Percentiles rank a stretch among this genome's conserved stretches.
Evolutionary conservation across 2,113 vertebrate genomes (phyloP).

Genomic region (Hippolais icterina): DNA sequence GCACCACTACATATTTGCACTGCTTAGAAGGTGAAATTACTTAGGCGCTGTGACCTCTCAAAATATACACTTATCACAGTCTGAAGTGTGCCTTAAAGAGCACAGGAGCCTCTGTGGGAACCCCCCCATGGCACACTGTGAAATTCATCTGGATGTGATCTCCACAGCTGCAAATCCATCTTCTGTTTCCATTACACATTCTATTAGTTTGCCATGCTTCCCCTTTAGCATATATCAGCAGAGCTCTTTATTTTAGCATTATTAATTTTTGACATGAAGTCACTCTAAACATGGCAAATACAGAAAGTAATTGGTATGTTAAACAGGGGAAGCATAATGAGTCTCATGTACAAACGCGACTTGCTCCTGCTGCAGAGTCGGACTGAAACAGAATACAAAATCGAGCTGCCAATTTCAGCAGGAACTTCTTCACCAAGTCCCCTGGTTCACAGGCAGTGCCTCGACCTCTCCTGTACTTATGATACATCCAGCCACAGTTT

Average conservation of each 20-base stretch:
- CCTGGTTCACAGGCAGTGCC: slow-evolving; percentile 34
- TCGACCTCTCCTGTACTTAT: slow-evolving; percentile 58
- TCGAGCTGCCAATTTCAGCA: not conserved
- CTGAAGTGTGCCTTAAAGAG: slow-evolving; percentile 33
- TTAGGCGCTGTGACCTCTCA: not conserved
- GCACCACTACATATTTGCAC: not conserved
- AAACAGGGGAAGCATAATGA: slow-evolving; percentile 47
- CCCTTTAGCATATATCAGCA: not conserved
- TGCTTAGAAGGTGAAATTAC: not conserved
- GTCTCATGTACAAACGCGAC: slow-evolving; percentile 28
- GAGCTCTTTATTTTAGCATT: not conserved
- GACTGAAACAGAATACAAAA: slow-evolving; percentile 36
- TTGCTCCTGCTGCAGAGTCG: not conserved
- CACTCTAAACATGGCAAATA: slow-evolving; percentile 26
- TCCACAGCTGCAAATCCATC: slow-evolving; percentile 2
- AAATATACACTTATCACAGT: not conserved
- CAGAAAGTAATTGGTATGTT: slow-evolving; percentile 48
- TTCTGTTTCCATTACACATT: not conserved
- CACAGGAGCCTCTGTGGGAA: not conserved
- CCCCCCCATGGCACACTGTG: rapidly evolving
- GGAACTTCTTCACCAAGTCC: slow-evolving; percentile 43
- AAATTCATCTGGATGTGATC: slow-evolving; percentile 19
- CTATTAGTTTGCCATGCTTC: not conserved
- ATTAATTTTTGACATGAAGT: slow-evolving; percentile 64
- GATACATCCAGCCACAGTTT: slow-evolving; percentile 68